Evolutionary conservation across 1,140 invertebrate genomes (phyloP).

Genomic region (Zelostemma sp.): DNA sequence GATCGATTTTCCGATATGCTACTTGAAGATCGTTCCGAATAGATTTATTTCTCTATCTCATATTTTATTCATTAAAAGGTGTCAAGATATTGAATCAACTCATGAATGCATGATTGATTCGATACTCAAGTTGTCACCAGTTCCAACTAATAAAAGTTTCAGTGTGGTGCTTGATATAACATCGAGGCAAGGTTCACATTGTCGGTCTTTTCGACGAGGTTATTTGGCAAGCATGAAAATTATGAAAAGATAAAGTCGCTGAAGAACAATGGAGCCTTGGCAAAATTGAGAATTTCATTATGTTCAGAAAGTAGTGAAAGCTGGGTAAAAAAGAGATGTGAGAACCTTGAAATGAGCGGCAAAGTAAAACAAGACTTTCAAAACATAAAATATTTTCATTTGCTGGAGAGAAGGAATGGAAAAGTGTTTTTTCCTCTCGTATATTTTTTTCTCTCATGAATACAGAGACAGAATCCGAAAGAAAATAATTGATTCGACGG

Average conservation of each 20-base stretch:
- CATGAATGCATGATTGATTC: not conserved
- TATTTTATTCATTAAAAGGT: conserved; percentile 2
- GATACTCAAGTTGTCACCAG: not conserved
- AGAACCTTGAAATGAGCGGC: too few species aligned
- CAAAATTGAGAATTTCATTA: not conserved
- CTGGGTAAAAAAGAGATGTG: too few species aligned
- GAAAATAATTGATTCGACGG: too few species aligned
- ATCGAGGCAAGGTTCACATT: conserved; percentile 20
- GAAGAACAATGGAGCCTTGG: not conserved
- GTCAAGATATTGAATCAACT: not conserved
- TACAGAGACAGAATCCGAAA: too few species aligned
- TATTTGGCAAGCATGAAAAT: not conserved
- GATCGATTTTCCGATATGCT: too few species aligned
- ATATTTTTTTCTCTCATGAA: too few species aligned
- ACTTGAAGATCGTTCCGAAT: not conserved
- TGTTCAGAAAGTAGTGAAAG: too few species aligned
- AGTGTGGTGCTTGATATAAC: conserved; percentile 58
- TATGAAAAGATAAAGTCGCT: not conserved
- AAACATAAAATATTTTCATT: too few species aligned
- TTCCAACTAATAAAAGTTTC: conserved; percentile 57
- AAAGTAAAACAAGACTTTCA: too few species aligned
- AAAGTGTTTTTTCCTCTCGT: too few species aligned
- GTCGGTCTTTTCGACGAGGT: not conserved
- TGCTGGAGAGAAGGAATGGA: too few species aligned
- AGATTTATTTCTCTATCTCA: not conserved